Conservation (phyloP, 2,113 vertebrate genomes). For the Rhagologus leucostigma region DNA sequence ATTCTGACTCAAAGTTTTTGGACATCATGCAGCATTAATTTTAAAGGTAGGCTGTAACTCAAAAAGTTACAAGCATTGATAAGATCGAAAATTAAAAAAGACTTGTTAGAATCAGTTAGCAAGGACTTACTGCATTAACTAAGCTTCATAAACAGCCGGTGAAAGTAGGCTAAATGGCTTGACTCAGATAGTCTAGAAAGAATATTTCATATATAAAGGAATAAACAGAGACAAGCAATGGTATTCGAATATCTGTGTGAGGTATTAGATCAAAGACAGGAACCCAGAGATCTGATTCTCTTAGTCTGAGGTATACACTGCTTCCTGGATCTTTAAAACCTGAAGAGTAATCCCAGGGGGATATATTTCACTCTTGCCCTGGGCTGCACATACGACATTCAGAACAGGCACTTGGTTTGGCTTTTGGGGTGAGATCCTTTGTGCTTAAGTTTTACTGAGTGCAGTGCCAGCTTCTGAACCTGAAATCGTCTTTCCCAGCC, state of each 20-base stretch:
- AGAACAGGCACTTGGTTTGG: not conserved
- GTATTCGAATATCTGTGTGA: not conserved
- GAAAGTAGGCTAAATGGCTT: not conserved
- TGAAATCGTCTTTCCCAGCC: not conserved
- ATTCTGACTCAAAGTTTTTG: not conserved
- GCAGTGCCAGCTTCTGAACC: not conserved
- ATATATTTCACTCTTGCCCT: not conserved
- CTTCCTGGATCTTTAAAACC: not conserved
- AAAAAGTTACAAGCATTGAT: not conserved
- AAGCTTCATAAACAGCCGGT: not conserved
- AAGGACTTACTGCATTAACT: not conserved
- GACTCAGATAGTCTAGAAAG: not conserved
- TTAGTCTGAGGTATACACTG: not conserved
- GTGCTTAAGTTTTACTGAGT: not conserved
- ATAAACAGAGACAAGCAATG: not conserved
- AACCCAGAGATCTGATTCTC: not conserved
- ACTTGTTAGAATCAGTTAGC: not conserved
- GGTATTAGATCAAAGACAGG: not conserved
- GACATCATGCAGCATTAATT: not conserved
- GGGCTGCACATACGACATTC: not conserved
- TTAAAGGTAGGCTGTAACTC: not conserved
- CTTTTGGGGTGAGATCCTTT: not conserved
- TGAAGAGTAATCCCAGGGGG: not conserved
- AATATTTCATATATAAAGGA: not conserved
- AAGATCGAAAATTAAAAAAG: not conserved